Percentiles rank a stretch among this genome's conserved stretches.
Evolutionary conservation across 2,888 invertebrate genomes (phyloP).

Genomic region (Nowickia ferox): DNA sequence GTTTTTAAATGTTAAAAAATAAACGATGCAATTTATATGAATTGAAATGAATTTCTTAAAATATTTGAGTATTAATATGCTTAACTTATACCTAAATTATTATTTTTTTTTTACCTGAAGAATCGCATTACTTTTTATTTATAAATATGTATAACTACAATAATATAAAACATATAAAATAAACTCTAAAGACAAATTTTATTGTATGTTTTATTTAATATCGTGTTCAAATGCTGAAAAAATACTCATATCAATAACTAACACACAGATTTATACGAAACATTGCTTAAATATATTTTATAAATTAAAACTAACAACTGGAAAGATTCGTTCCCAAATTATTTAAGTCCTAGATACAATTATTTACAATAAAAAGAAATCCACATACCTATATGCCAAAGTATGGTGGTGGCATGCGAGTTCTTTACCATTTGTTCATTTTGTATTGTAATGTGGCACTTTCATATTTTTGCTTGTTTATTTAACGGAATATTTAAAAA

Average conservation of each 20-base stretch:
- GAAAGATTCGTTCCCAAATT: too few species aligned
- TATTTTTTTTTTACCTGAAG: slow-evolving; percentile 6
- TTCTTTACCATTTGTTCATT: slow-evolving; percentile 84
- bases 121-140: slow-evolving; percentile 17
- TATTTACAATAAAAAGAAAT: too few species aligned
- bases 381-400: slow-evolving; percentile 75
- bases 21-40: not conserved
- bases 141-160: slow-evolving; percentile 22
- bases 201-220: not conserved
- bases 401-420: slow-evolving; percentile 83
- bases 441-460: slow-evolving; percentile 76
- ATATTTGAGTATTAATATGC: slow-evolving; percentile 56
- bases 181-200: slow-evolving; percentile 33
- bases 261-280: too few species aligned
- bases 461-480: not conserved
- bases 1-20: not conserved
- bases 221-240: not conserved
- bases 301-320: too few species aligned
- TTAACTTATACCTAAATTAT: slow-evolving; percentile 40
- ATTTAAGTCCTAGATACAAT: too few species aligned
- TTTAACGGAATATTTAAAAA: not conserved
- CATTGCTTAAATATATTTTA: too few species aligned
- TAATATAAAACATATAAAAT: slow-evolving; percentile 38
- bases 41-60: slow-evolving; percentile 35
- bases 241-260: too few species aligned